Evolutionary conservation across 2,888 invertebrate genomes (phyloP), one percentile per base, ranked within the genome.

Genomic region (Ischnus inquisitorius): DNA sequence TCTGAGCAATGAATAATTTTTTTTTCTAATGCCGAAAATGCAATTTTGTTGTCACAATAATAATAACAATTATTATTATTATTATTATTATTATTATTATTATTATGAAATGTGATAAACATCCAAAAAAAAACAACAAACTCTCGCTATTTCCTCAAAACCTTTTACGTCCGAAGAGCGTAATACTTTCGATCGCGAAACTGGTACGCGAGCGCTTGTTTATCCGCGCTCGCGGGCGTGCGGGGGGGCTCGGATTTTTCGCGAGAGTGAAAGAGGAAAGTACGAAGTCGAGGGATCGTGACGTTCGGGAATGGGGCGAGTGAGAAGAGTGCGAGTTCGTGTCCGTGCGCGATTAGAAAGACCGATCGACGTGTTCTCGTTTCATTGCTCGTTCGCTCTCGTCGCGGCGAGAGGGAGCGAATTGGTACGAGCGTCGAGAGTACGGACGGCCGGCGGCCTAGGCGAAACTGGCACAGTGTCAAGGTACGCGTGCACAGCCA

Each of bases 391-490:
- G 22, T 16, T 41, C n/a, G 19, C 19, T 16, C 25, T 12, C 10
- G 68, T 41, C 25, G 34, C 22, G 22, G n/a, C 69, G 67, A 41
- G n/a, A 25, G 22, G 10, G 22, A 46, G 72, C 46, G 79, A 71
- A 54, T 71, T 62, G 79, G 68, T 67, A 75, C 48, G 41, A 62
- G 62, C 48, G 82, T 86, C 84, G 76, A 84, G 84, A 76, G 84
- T 84, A 16, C 60, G 19, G 19, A 41, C 81, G 34, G 65, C 64
- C n/a, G n/a, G 81, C 82, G 86, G 84, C 84, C 87, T 85, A 86
- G 76, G 87, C 88, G 86, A 91, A 92, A 92, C 90, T 91, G 90
- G 90, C 91, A 90, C 91, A 92, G 90, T 92, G 92, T 92, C 92
- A 92, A 92, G 92, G 91, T 91, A 88, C 86, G 81, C 64, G 84